Base-by-base conservation (phyloP, 2,888 invertebrate species). In the Habroteleia sp. region DNA sequence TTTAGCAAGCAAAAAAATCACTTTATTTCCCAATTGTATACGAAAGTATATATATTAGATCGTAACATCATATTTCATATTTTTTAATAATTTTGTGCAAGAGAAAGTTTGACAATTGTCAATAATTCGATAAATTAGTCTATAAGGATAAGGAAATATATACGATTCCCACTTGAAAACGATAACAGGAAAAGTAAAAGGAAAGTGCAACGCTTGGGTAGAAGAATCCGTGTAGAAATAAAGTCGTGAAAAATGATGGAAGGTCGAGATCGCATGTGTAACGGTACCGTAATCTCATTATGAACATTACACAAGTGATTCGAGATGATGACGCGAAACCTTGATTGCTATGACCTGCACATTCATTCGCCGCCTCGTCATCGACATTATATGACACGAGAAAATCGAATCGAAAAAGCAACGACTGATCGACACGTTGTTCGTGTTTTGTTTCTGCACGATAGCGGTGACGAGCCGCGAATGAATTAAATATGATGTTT, bases 231-330 rank as follows among this genome's bases (percentile, higher is more conserved):
- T 60, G 60, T 37, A 35, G 23, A 48, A 72, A 56, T 65, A 58
- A 74, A 65, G 56, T 60, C 33, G 58, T 50, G 65, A 65, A 74
- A 74, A 68, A 74, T 63, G 74, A 42, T 58, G 63, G 74, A 60
- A 73, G 73, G 54, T 33, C 65, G 73, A 37, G 58, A 68, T 74
- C 68, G 62, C 56, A 58, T 62, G 56, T 69, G 58, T 63, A 69
- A 74, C 74, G 74, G 74, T 62, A 74, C 68, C 44, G 60, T 66
- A 74, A 66, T 66, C 73, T 74, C 73, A 66, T 68, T 58, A 74
- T 52, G 74, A 58, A 52, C 74, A 74, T 74, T 74, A 74, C 68
- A 68, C 74, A 68, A 74, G 74, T 50, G 65, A 56, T 48, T 54
- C 62, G 68, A 42, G 62, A 74, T 74, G 74, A 74, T 68, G 74